A percentile compares a stretch with the other conserved stretches of the same genome.
Evolutionary conservation across 2,797 vertebrate species (phyloP).

Genomic region (Eulemur coronatus): DNA sequence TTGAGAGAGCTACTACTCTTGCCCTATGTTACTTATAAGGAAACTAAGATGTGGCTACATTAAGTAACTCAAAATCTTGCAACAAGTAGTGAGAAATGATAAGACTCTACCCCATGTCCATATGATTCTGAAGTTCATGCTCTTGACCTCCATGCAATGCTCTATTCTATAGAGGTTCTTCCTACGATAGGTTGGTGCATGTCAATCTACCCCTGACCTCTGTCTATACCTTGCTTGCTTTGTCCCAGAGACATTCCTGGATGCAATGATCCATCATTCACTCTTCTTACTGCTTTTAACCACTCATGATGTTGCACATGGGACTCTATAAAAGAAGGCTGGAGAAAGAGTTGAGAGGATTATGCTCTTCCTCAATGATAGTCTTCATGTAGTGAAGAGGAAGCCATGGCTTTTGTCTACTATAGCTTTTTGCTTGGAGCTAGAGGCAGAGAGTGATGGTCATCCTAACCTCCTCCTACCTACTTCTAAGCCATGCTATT

Average conservation of each 20-base stretch:
- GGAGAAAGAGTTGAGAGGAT: neutral
- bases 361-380: neutral
- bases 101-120: neutral
- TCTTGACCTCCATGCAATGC: neutral
- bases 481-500: neutral
- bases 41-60: constrained; percentile 12
- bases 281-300: neutral
- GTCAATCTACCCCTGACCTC: neutral
- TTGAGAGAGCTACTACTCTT: constrained; percentile 20
- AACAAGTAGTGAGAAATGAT: neutral
- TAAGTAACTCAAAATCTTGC: constrained; percentile 31
- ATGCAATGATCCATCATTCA: neutral
- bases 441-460: neutral
- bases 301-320: neutral
- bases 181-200: neutral
- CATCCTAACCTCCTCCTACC: neutral
- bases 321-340: constrained; percentile 1
- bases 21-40: neutral
- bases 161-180: constrained; percentile 22
- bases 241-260: neutral
- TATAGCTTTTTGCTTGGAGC: neutral
- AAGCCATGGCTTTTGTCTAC: neutral
- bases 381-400: neutral
- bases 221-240: neutral
- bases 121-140: neutral